phyloP scores from a whole-genome alignment of 2,888 invertebrate genomes.

The Kuschelorhynchus macadamiae region DNA sequence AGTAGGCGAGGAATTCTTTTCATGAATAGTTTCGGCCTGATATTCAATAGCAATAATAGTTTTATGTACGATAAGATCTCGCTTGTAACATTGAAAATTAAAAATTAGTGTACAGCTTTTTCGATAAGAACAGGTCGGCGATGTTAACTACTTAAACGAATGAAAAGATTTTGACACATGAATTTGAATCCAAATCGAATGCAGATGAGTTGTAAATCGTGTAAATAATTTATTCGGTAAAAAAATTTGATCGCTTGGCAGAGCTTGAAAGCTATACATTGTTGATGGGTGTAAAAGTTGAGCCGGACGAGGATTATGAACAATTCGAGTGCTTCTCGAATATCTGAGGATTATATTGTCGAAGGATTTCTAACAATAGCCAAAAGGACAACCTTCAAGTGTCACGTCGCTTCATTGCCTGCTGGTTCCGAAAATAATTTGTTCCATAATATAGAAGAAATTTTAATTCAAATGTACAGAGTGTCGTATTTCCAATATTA shows the following conservation, averaged over 20 bases:
- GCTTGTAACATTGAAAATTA: constrained; percentile 27
- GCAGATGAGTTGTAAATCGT: constrained; percentile 20
- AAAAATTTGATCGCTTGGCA: background rate
- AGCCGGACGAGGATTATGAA: background rate
- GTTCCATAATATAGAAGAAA: too few relatives aligned
- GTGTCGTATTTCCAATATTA: too few relatives aligned
- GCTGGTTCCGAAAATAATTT: too few relatives aligned
- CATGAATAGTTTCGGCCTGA: constrained; percentile 5
- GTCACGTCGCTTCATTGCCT: too few relatives aligned
- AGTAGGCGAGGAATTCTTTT: constrained; percentile 7
- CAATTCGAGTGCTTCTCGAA: too few relatives aligned
- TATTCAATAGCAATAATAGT: constrained; percentile 30
- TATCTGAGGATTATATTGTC: too few relatives aligned
- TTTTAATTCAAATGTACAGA: too few relatives aligned
- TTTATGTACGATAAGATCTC: constrained; percentile 31
- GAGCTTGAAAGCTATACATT: background rate
- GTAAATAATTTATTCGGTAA: constrained; percentile 15
- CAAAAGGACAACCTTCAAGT: too few relatives aligned
- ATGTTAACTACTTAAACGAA: constrained; percentile 30
- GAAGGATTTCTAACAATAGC: too few relatives aligned
- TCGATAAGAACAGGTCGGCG: constrained; percentile 34
- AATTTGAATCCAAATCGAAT: constrained; percentile 36
- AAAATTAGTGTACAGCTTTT: constrained; percentile 41
- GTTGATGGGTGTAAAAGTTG: background rate
- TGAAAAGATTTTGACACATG: constrained; percentile 46